Base-by-base conservation (phyloP, 1,140 invertebrate species). In the Aphelinus atriplicis region DNA sequence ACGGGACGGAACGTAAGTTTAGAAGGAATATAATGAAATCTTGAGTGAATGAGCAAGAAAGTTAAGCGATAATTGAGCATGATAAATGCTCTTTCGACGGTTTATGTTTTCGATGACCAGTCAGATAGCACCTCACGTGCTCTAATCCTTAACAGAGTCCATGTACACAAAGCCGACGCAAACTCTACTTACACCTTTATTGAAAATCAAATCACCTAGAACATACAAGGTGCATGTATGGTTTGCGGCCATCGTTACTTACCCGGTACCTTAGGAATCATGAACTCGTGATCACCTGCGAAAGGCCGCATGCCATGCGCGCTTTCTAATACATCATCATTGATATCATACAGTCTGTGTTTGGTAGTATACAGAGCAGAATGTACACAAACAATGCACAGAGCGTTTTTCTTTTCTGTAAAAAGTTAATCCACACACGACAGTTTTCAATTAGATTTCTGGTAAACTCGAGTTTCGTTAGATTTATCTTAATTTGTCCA, bases 361-460 rank as follows among this genome's bases (percentile, higher is more conserved):
- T 80, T 78, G 71, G 78, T 77, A 80, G 80, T 84, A 77, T 85
- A 84, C 82, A 85, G 79, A 82, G 77, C 84, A 85, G 82, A 85
- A 81, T 86, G 83, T 85, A 85, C 82, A 77, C 80, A 79, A 74
- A 74, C 67, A 71, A 71, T 56, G 58, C 55, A 64, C 70, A 71
- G 60, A 71, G 80, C 80, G 78, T 79, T 80, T 78, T 71, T 80
- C 78, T 81, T 82, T 84, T 87, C 86, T 88, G 87, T 81, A 88
- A 87, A 88, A 85, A 88, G 84, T 88, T 88, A 88, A 88, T 87
- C 85, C 85, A 88, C 85, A 87, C 84, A 88, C 85, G 81, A 82
- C 77, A 84, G 80, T 81, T 85, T 86, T 86, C 85, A 87, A 81
- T 82, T 81, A 80, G 63, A 77, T 71, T 62, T 48, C 60, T 63